These are phyloP conservation scores for Tautogolabrus adspersus DNA, from an alignment of 2,113 vertebrate species.

Conservation along the genomic window DNA sequence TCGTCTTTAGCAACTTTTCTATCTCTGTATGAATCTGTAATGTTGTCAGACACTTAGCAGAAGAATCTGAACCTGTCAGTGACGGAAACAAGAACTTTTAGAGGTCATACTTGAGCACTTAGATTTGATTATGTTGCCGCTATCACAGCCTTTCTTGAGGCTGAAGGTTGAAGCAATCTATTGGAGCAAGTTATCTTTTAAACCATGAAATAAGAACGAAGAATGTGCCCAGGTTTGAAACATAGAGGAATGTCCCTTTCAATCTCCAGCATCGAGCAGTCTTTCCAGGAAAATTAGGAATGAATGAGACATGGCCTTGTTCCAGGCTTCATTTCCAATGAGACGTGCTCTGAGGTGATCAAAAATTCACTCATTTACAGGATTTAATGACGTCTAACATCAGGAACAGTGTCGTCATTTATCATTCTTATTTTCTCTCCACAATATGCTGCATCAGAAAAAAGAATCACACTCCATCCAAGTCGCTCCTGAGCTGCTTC, in stretches of 20 bases:
- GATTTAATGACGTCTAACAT: conserved; percentile 67
- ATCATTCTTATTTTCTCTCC: conserved; percentile 54
- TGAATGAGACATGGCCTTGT: conserved; percentile 68
- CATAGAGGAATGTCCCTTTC: conserved; percentile 8
- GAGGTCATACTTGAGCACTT: no score
- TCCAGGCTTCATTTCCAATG: conserved; percentile 56
- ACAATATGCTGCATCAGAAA: conserved; percentile 68
- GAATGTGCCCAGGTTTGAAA: background rate
- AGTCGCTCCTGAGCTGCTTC: conserved; percentile 56
- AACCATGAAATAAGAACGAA: background rate
- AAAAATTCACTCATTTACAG: conserved; percentile 65
- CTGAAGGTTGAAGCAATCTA: no score
- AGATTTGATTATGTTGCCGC: no score
- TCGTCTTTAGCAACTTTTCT: no score
- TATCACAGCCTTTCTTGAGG: no score
- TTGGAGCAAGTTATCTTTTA: no score
- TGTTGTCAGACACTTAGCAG: no score
- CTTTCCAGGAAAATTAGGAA: conserved; percentile 43
- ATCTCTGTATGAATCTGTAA: no score
- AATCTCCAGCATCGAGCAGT: conserved; percentile 5
- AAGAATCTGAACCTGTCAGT: no score
- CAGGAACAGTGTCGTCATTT: conserved; percentile 77
- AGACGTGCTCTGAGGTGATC: conserved; percentile 60
- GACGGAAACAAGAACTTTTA: no score
- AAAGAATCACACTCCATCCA: conserved; percentile 73